Conservation (phyloP, 2,113 vertebrate species). For the Actenoides hombroni region DNA sequence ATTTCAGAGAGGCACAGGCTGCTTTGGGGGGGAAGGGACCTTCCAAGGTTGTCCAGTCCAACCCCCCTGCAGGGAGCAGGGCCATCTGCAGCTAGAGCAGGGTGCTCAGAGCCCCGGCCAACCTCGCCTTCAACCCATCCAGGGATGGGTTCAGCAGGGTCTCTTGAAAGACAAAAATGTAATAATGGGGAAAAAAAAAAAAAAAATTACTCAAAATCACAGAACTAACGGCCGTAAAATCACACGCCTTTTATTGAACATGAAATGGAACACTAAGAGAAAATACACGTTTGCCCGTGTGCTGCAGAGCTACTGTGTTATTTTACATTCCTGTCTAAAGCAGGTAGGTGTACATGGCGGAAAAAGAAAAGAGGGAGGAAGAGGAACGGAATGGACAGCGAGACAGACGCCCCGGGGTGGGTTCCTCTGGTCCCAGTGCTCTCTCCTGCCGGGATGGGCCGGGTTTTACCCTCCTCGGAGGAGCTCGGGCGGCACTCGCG, state of each 20-base stretch:
- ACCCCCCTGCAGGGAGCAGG: no score
- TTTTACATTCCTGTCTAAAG: constrained; percentile 79
- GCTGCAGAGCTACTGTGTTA: constrained; percentile 77
- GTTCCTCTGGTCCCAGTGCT: constrained; percentile 16
- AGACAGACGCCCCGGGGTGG: constrained; percentile 40
- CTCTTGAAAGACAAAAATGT: neutral
- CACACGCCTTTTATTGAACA: constrained; percentile 66
- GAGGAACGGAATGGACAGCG: neutral
- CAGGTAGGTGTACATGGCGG: constrained; percentile 56
- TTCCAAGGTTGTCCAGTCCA: no score
- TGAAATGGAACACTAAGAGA: constrained; percentile 75
- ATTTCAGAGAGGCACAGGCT: no score
- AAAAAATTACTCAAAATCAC: neutral
- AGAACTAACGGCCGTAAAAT: neutral
- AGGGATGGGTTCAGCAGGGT: no score
- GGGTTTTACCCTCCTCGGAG: neutral
- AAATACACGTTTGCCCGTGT: constrained; percentile 79
- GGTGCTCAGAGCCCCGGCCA: no score
- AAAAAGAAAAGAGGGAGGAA: constrained; percentile 10
- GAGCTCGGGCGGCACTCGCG: neutral
- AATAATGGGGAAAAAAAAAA: neutral
- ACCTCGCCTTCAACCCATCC: no score
- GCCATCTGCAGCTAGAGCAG: no score
- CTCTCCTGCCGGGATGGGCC: neutral
- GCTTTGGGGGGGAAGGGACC: no score